Percentiles rank a stretch among this genome's conserved stretches.
phyloP scores from a whole-genome alignment of 2,888 invertebrate genomes.

The Eurytoma californica region DNA sequence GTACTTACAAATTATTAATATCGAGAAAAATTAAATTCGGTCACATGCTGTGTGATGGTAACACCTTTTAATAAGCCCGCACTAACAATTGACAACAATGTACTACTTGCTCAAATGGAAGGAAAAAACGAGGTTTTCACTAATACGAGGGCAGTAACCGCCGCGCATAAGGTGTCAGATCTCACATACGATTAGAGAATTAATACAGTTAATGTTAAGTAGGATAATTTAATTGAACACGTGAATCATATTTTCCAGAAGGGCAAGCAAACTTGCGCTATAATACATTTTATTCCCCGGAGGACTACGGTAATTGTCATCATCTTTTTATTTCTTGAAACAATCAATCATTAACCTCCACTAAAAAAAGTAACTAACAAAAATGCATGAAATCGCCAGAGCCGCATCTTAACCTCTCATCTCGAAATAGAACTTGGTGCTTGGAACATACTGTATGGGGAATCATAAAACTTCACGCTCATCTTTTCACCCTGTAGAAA shows the following conservation, averaged over 20 bases:
- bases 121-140: no score
- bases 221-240: background rate
- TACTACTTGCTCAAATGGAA: no score
- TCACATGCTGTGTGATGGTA: no score
- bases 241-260: constrained; percentile 47
- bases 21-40: no score
- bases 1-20: no score
- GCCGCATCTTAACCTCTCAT: constrained; percentile 1
- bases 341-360: background rate
- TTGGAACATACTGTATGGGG: background rate
- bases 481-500: background rate
- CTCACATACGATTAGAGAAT: no score
- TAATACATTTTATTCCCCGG: constrained; percentile 44
- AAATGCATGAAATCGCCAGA: background rate
- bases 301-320: constrained; percentile 37
- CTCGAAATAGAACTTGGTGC: constrained; percentile 9
- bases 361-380: background rate
- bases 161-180: no score
- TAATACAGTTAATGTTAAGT: background rate
- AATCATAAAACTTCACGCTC: background rate
- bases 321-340: background rate
- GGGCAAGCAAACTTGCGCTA: constrained; percentile 43
- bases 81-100: no score
- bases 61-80: no score
- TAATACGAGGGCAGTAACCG: no score